Conservation (phyloP, 2,113 vertebrate species). For the Leucopternis melanops region DNA sequence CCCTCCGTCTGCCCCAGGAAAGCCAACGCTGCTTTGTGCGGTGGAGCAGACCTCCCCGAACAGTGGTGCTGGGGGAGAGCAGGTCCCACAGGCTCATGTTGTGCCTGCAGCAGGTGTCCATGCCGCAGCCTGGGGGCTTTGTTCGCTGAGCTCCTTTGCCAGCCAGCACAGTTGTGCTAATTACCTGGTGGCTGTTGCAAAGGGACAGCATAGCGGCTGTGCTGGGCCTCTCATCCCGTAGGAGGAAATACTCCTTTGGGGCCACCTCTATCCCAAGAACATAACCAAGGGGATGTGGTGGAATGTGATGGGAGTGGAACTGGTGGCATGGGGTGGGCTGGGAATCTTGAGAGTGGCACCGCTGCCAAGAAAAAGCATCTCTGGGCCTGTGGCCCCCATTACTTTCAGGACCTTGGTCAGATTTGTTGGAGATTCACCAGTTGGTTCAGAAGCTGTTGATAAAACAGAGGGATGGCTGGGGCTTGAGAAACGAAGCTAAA, state of each 20-base stretch:
- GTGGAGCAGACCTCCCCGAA: not conserved
- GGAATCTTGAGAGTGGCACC: not conserved
- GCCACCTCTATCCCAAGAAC: fast-evolving
- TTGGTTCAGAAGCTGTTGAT: not conserved
- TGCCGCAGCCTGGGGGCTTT: not conserved
- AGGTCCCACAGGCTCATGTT: fast-evolving
- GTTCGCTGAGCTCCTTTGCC: not conserved
- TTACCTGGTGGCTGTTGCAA: not conserved
- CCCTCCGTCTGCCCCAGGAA: not conserved
- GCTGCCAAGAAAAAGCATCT: not conserved
- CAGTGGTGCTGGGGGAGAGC: not conserved
- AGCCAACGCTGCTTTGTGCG: fast-evolving
- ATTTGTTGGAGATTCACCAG: not conserved
- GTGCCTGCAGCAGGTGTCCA: not conserved
- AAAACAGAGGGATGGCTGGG: too few relatives aligned
- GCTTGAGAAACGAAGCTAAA: not conserved
- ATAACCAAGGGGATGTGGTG: not conserved
- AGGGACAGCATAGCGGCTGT: fast-evolving
- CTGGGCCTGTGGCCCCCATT: fast-evolving
- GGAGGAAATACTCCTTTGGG: not conserved
- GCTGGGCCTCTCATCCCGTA: fast-evolving
- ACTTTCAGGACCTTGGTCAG: not conserved
- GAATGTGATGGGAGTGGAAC: not conserved
- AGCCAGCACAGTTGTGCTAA: fast-evolving
- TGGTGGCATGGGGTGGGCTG: fast-evolving